A percentile compares a stretch with the other conserved stretches of the same genome.
Conservation (phyloP, 2,797 vertebrate genomes). For the Gallinago stenura region DNA sequence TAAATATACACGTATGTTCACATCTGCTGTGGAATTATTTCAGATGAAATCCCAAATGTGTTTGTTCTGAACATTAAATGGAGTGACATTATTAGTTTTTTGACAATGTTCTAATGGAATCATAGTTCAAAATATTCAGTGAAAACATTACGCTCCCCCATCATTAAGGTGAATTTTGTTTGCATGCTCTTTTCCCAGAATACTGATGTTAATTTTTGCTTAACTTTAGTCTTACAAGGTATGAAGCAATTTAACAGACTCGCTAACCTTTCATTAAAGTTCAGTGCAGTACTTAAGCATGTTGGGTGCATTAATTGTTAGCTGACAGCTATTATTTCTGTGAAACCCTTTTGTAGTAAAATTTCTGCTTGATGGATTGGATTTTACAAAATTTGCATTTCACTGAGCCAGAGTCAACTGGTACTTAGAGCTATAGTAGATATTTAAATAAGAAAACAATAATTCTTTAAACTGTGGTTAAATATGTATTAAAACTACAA, state of each 20-base stretch:
- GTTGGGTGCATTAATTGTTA: conserved; percentile 82
- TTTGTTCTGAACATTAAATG: neutral
- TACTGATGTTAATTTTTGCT: conserved; percentile 80
- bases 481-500: conserved; percentile 39
- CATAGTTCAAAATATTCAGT: conserved; percentile 61
- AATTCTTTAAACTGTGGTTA: conserved; percentile 44
- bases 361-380: conserved; percentile 80
- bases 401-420: conserved; percentile 64
- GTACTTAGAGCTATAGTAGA: conserved; percentile 8
- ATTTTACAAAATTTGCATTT: conserved; percentile 79
- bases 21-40: neutral
- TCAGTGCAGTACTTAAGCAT: conserved; percentile 78
- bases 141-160: conserved; percentile 72
- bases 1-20: rapidly evolving
- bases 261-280: conserved; percentile 83
- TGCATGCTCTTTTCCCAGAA: conserved; percentile 73
- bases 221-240: conserved; percentile 78
- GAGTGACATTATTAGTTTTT: conserved; percentile 4
- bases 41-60: neutral
- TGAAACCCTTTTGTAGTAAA: conserved; percentile 77
- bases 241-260: conserved; percentile 80
- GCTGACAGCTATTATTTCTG: conserved; percentile 83
- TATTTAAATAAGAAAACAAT: conserved; percentile 57
- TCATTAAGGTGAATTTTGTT: conserved; percentile 77
- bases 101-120: conserved; percentile 66